Evolutionary conservation across 30 jellyfish, hydroid and myxozoan genomes (phyloP), one percentile per base, ranked within the genome.

Genomic region (Aurelia sp.): DNA sequence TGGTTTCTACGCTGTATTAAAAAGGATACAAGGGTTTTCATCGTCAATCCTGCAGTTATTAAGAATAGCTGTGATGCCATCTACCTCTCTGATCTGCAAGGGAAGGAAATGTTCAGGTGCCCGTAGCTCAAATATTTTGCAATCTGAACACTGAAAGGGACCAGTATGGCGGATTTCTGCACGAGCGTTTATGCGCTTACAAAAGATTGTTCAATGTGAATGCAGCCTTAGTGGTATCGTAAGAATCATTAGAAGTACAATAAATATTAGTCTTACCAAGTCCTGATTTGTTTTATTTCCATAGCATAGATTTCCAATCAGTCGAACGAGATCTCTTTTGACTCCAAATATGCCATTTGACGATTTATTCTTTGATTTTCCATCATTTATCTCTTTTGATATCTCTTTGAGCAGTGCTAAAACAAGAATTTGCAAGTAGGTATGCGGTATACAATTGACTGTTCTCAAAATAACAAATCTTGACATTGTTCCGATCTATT

Each of bases 1-100:
- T 27, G 33, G 33, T 27, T 44, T 8, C 16, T 9, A 44, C 9
- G 55, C 55, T 16, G 10, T 44, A 9, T 27, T 44, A 4, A 51
- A 68, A 86, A 84, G 82, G 97, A 92, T 92, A 92, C 98, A 92
- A 16, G 98, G 98, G 50, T 85, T 86, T 75, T 52, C 30, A 44
- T 86, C 96, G 62, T 92, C 98, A n/a, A 92, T 86, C 37, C 71
- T 37, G 85, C 98, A 92, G 52, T 75, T 68, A 60, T 86, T 84
- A 23, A 92, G 94, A 75, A 87, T 62, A 13, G 63, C 77, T 10
- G 72, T 50, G 67, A 92, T 80, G 55, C 98, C 98, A 68, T 64
- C 96, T 10, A 71, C 52, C 27, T 78, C 90, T 65, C 97, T 96
- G 11, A 87, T 85, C 98, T 92, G 73, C 0, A 86, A 69, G 11